Evolutionary conservation across 2,888 invertebrate species (phyloP).

Genomic region (Latheticus oryzae): DNA sequence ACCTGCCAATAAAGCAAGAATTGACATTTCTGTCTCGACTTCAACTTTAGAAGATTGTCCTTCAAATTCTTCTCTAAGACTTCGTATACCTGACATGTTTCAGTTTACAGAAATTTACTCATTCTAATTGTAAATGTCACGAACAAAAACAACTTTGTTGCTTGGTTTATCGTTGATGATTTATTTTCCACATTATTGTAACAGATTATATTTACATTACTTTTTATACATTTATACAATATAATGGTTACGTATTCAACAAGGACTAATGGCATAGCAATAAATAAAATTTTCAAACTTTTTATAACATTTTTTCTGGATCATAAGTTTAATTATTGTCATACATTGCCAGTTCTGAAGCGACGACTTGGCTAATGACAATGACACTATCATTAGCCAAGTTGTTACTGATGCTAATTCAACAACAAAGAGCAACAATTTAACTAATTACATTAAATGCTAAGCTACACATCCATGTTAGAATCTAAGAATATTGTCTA

Average conservation of each 20-base stretch:
- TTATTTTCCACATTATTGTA: constrained; percentile 48
- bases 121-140: no score
- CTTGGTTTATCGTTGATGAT: constrained; percentile 22
- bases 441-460: constrained; percentile 27
- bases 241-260: constrained; percentile 35
- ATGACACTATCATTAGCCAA: no score
- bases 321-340: constrained; percentile 37
- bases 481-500: constrained; percentile 45
- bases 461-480: constrained; percentile 32
- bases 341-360: constrained; percentile 8
- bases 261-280: constrained; percentile 30
- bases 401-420: no score
- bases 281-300: constrained; percentile 26
- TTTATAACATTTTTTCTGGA: constrained; percentile 18
- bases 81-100: no score
- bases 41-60: no score
- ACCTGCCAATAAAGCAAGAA: no score
- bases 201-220: constrained; percentile 47
- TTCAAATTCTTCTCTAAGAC: no score
- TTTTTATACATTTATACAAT: constrained; percentile 38
- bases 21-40: no score
- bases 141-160: constrained; percentile 11
- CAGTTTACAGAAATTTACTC: background rate
- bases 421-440: constrained; percentile 39
- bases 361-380: no score